Percentiles rank a stretch among this genome's conserved stretches.
These are phyloP conservation scores for Drosophila lutescens DNA, from an alignment of 2,888 invertebrate genomes.

Conservation along the genomic window DNA sequence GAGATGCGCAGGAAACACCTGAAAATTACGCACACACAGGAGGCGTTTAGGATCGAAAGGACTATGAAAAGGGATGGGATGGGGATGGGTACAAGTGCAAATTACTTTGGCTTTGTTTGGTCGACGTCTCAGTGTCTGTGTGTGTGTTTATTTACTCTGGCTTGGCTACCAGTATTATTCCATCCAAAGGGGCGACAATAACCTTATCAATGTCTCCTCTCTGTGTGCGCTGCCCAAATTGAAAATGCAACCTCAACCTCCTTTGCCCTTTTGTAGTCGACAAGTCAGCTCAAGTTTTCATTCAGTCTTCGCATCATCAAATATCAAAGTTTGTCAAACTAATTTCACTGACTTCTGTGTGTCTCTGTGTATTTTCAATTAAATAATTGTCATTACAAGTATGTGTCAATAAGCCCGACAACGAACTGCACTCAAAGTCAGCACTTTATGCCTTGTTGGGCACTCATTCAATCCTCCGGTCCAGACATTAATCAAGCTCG, in stretches of 20 bases:
- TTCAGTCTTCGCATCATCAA: slow-evolving; percentile 22
- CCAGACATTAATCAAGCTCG: slow-evolving; percentile 61
- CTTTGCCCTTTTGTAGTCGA: slow-evolving; percentile 51
- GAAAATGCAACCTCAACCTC: slow-evolving; percentile 52
- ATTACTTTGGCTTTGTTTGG: slow-evolving; percentile 64
- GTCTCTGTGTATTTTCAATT: slow-evolving; percentile 53
- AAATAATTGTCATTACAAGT: slow-evolving; percentile 55
- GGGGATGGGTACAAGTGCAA: slow-evolving; percentile 37
- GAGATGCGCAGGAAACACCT: slow-evolving; percentile 49
- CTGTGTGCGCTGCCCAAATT: slow-evolving; percentile 46
- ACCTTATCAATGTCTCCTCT: slow-evolving; percentile 58
- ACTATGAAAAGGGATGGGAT: neutral
- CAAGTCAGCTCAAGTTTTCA: slow-evolving; percentile 40
- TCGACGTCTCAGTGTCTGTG: slow-evolving; percentile 4
- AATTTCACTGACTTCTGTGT: slow-evolving; percentile 36
- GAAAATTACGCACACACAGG: slow-evolving; percentile 39
- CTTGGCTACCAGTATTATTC: slow-evolving; percentile 48
- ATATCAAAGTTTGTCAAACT: slow-evolving; percentile 56
- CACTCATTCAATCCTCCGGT: slow-evolving; percentile 51
- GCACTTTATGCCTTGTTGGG: slow-evolving; percentile 27
- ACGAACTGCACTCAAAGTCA: slow-evolving; percentile 28
- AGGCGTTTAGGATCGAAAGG: neutral
- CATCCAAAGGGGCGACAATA: slow-evolving; percentile 54
- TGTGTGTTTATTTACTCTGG: slow-evolving; percentile 50
- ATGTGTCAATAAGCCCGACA: slow-evolving; percentile 50